Percentiles rank a stretch among this genome's conserved stretches.
phyloP scores from a whole-genome alignment of 2,797 vertebrate species.

The Microctenopoma stevenorrisi region DNA sequence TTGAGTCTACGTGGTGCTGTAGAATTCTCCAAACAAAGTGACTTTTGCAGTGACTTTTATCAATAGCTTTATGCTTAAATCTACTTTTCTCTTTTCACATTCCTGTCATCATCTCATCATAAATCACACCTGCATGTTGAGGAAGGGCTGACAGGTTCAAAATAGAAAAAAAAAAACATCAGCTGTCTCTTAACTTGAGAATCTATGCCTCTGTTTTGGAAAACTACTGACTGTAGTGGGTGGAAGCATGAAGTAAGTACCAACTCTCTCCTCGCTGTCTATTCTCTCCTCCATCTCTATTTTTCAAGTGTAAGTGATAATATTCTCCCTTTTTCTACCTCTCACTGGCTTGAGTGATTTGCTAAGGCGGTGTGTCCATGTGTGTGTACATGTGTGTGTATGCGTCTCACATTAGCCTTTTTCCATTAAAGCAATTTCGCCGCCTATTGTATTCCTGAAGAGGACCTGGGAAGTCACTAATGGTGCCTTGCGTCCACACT shows the following conservation, averaged over 20 bases:
- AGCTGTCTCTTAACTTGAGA: slow-evolving; percentile 44
- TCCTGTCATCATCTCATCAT: slow-evolving; percentile 17
- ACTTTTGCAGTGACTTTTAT: no score
- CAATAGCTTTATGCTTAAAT: not conserved
- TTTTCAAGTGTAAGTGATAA: slow-evolving; percentile 84
- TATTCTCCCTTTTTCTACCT: slow-evolving; percentile 82
- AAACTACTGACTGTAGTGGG: slow-evolving; percentile 78
- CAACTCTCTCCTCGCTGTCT: slow-evolving; percentile 74
- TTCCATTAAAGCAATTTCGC: slow-evolving; percentile 88
- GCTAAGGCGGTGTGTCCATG: slow-evolving; percentile 77
- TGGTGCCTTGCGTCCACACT: slow-evolving; percentile 84
- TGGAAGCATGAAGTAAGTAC: slow-evolving; percentile 74
- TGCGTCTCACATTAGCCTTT: slow-evolving; percentile 84
- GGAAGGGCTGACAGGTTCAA: slow-evolving; percentile 39
- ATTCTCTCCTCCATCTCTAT: slow-evolving; percentile 79
- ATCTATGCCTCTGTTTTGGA: slow-evolving; percentile 66
- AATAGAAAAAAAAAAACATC: not conserved
- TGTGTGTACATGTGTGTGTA: slow-evolving; percentile 42
- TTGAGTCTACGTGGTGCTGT: not conserved
- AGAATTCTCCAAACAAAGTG: not conserved
- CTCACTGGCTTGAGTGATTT: slow-evolving; percentile 82
- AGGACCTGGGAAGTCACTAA: slow-evolving; percentile 89
- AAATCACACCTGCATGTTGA: slow-evolving; percentile 40
- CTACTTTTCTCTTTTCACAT: not conserved
- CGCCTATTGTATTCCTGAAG: slow-evolving; percentile 88